Evolutionary conservation across 2,113 vertebrate species (phyloP).

Genomic region (Plecturocebus donacophilus): DNA sequence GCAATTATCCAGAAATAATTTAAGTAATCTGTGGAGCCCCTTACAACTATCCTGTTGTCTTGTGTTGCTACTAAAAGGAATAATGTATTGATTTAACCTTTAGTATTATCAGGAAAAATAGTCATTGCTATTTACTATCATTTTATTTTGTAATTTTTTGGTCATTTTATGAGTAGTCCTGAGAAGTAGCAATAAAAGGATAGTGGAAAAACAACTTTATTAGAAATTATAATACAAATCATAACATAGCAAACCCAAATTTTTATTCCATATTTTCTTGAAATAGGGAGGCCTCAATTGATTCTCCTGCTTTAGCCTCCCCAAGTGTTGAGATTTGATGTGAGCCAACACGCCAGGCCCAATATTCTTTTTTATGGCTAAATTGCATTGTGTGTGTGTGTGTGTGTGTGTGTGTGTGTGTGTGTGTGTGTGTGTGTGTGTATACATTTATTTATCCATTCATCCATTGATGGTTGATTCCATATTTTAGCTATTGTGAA

Average conservation of each 20-base stretch:
- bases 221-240: conserved; percentile 31
- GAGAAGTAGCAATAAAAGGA: background rate
- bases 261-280: conserved; percentile 18
- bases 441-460: background rate
- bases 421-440: background rate
- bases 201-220: background rate
- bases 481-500: background rate
- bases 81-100: background rate
- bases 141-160: background rate
- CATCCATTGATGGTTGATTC: background rate
- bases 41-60: conserved; percentile 16
- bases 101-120: background rate
- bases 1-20: conserved; percentile 44
- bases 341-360: too few species aligned
- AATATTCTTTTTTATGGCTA: background rate
- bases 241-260: background rate
- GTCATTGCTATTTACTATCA: background rate
- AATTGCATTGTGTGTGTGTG: background rate
- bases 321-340: too few species aligned
- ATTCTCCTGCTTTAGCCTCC: too few species aligned
- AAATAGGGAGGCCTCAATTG: background rate
- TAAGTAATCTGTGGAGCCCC: background rate
- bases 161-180: conserved; percentile 6
- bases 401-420: background rate
- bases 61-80: conserved; percentile 9